Evolutionary conservation across 2,888 invertebrate species (phyloP), one percentile per base, ranked within the genome.

Genomic region (Anorthoa munda): DNA sequence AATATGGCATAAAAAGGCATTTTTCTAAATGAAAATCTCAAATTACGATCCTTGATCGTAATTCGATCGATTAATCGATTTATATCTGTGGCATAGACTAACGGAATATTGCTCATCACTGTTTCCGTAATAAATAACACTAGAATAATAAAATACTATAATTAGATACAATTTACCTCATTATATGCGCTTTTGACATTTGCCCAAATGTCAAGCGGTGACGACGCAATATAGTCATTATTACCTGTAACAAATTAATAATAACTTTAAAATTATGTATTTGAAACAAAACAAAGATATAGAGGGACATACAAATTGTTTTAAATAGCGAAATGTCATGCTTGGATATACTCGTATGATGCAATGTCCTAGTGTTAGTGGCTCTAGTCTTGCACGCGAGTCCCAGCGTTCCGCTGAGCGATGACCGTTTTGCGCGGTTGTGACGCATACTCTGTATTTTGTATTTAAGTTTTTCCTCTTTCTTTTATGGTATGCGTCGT

Each of bases 181-280:
- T 79, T 79, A 66, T 55, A 83, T 64, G 50, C 61, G 68, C 79
- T 59, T 83, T 63, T 80, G 83, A 79, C 80, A 80, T 80, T 80
- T 80, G 83, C n/a, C 11, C 3, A 79, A 80, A 80, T 80, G 80
- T 72, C 83, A 79, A 58, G 17, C 17, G 45, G 48, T 26, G 61
- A 31, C 74, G 60, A 48, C 39, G 70, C 48, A 26, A 51, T 26
- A 23, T 26, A 55, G 26, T 61, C 46, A 74, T 74, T 59, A 59
- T 73, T 81, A 81, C 81, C 81, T 81, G 84, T 23, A 80, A 81
- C 71, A 68, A 79, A 70, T 74, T 74, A 80, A 83, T 65, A 73
- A 73, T 60, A 73, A 56, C 45, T 56, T 77, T 39, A 82, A 64
- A 48, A 64, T 31, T 39, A 31, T 51, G 72, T 56, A 61, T 56